phyloP scores from a whole-genome alignment of 2,113 vertebrate genomes.

The Progne subis region DNA sequence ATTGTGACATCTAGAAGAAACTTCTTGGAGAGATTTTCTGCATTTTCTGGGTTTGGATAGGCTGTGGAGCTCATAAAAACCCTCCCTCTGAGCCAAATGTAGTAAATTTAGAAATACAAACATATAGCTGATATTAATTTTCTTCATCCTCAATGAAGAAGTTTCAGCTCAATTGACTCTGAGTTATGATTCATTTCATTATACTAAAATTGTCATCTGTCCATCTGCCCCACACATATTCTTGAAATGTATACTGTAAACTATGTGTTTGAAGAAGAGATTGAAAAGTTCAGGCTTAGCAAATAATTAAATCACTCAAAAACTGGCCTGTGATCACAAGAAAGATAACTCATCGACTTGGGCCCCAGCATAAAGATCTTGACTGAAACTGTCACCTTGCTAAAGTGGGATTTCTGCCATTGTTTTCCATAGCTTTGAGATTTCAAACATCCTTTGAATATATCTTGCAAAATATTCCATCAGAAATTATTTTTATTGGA shows the following conservation, averaged over 20 bases:
- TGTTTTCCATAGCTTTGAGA: background rate
- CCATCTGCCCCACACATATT: background rate
- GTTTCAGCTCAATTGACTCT: background rate
- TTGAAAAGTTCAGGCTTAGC: background rate
- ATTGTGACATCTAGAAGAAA: background rate
- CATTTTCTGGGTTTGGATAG: conserved; percentile 24
- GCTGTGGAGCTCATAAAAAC: background rate
- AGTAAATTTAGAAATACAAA: conserved; percentile 16
- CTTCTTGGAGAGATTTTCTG: background rate
- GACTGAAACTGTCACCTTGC: background rate
- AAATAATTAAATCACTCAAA: background rate
- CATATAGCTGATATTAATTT: background rate
- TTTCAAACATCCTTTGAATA: background rate
- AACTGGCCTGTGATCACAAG: background rate
- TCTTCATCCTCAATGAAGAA: background rate
- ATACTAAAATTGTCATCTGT: background rate
- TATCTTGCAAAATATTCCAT: background rate
- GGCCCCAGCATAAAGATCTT: background rate
- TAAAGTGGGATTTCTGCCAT: background rate
- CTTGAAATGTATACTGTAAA: background rate
- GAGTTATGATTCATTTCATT: background rate
- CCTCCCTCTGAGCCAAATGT: background rate
- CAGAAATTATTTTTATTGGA: background rate
- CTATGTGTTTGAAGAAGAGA: background rate
- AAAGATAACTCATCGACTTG: background rate